A percentile compares a stretch with the other conserved stretches of the same genome.
These are phyloP conservation scores for Melanotaenia pygmaea DNA, from an alignment of 2,797 vertebrate species.

Conservation along the genomic window DNA sequence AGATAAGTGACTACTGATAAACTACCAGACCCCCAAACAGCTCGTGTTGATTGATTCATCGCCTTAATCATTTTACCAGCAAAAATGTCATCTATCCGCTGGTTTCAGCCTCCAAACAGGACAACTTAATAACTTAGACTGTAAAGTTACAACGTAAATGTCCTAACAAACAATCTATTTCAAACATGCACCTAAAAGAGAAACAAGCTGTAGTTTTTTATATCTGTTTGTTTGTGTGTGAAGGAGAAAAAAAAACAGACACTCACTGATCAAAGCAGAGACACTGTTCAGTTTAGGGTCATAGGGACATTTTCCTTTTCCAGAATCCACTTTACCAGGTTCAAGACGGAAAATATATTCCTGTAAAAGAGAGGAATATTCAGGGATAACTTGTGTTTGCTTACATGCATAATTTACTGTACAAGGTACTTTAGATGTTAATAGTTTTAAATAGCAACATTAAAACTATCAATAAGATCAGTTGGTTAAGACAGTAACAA, in stretches of 20 bases:
- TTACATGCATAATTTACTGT: constrained; percentile 6
- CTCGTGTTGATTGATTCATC: neutral
- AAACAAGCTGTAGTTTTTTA: constrained; percentile 12
- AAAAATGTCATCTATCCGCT: neutral
- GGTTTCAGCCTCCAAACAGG: neutral
- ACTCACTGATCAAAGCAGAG: constrained; percentile 97
- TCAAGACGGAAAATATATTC: constrained; percentile 98
- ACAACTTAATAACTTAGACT: neutral
- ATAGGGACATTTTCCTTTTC: constrained; percentile 98
- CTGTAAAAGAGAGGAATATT: constrained; percentile 77
- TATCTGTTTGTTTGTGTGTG: neutral
- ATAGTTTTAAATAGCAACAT: neutral
- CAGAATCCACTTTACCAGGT: constrained; percentile 95
- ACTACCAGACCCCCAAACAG: neutral
- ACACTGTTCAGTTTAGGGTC: constrained; percentile 99
- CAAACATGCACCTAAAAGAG: constrained; percentile 6
- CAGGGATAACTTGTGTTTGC: neutral
- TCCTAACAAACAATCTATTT: neutral
- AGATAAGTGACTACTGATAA: constrained; percentile 11
- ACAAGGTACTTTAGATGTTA: constrained; percentile 31
- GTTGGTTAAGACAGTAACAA: constrained; percentile 19
- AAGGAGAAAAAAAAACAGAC: constrained; percentile 13
- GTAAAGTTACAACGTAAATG: neutral
- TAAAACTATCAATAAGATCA: constrained; percentile 30
- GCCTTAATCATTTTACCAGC: neutral